Conservation (phyloP, 23 tunicate species). For the Styela clava region DNA sequence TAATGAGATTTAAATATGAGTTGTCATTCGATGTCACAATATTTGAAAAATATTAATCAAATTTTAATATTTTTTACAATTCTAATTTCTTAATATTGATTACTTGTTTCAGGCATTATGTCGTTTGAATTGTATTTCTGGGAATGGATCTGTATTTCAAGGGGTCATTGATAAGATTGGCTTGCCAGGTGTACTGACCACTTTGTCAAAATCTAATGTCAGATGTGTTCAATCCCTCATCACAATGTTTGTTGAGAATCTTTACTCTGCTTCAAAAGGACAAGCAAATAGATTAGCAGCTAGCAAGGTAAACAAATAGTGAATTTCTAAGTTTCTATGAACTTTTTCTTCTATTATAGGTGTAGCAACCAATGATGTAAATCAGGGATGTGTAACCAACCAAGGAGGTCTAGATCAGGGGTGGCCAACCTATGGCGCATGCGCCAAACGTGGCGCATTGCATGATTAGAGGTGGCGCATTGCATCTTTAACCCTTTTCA, state of each 20-base stretch:
- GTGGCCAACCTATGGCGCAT: no score
- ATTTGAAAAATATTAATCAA: no score
- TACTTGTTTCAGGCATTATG: slow-evolving; percentile 75
- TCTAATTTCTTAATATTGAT: no score
- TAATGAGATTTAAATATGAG: no score
- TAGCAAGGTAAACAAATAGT: slow-evolving; percentile 38
- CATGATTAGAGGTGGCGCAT: no score
- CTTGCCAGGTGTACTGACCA: slow-evolving; percentile 38
- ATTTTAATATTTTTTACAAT: no score
- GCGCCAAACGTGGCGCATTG: no score
- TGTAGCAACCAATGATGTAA: no score
- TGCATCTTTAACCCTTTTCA: no score
- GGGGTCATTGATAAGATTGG: slow-evolving; percentile 73
- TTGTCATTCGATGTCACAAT: no score
- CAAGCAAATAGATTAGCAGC: slow-evolving; percentile 74
- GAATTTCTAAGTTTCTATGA: neutral
- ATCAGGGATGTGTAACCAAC: no score
- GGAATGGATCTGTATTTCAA: slow-evolving; percentile 73
- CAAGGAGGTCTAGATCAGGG: no score
- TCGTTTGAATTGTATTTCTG: slow-evolving; percentile 68
- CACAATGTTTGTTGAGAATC: slow-evolving; percentile 74
- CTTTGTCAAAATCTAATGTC: slow-evolving; percentile 50
- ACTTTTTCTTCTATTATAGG: neutral
- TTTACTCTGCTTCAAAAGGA: slow-evolving; percentile 81
- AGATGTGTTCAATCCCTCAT: slow-evolving; percentile 82